A percentile compares a stretch with the other conserved stretches of the same genome.
These are phyloP conservation scores for Chaetophractus vellerosus DNA, from an alignment of 2,797 vertebrate species.

Conservation along the genomic window DNA sequence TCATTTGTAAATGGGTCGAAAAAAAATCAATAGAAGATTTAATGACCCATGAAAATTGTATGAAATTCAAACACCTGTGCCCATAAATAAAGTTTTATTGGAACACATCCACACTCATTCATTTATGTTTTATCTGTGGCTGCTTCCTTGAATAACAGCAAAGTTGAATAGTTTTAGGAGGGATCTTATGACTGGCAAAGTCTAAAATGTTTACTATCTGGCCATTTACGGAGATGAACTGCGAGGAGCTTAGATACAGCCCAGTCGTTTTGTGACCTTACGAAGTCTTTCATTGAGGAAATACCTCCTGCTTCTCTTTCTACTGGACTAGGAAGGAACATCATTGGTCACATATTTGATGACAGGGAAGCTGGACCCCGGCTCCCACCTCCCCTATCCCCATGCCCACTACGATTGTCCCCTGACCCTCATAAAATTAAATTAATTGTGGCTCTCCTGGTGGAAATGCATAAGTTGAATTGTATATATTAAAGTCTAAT, in stretches of 20 bases:
- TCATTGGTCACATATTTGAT: background rate
- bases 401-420: background rate
- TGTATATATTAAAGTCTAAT: slow-evolving; percentile 76
- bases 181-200: background rate
- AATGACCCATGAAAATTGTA: background rate
- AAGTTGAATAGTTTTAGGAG: background rate
- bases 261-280: background rate
- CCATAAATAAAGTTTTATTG: background rate
- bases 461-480: slow-evolving; percentile 71
- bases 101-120: background rate
- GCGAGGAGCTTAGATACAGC: background rate
- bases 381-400: background rate
- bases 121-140: background rate
- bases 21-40: background rate
- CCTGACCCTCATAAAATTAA: slow-evolving; percentile 75
- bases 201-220: background rate
- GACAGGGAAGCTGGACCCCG: background rate
- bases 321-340: background rate
- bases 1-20: background rate
- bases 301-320: background rate
- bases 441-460: slow-evolving; percentile 70
- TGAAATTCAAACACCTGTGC: background rate
- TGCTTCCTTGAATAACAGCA: background rate
- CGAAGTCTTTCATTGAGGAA: background rate
- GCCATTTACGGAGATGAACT: background rate